Percentiles rank a stretch among this genome's conserved stretches.
Conservation (phyloP, 2,113 vertebrate genomes). For the Gambusia affinis region DNA sequence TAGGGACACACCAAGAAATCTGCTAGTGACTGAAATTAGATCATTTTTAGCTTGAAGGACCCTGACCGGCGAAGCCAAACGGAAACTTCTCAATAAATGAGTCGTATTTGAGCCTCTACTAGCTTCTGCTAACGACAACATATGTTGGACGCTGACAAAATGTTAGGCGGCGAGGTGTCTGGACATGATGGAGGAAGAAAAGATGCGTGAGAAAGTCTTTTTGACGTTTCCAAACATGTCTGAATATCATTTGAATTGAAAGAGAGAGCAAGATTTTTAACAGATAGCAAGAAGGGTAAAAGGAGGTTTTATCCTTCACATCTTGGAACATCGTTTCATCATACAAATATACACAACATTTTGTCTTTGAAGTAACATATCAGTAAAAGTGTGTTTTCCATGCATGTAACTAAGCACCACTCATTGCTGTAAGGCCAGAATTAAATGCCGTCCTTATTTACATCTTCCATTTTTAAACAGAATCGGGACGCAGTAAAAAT, state of each 20-base stretch:
- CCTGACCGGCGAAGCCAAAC: too few species aligned
- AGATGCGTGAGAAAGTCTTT: not conserved
- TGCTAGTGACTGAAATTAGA: not conserved
- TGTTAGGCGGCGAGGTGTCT: too few species aligned
- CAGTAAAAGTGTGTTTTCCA: not conserved
- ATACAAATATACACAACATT: too few species aligned
- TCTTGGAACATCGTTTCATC: too few species aligned
- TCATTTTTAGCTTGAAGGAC: too few species aligned
- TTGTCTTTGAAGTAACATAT: too few species aligned
- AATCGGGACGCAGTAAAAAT: not conserved
- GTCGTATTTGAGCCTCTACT: not conserved
- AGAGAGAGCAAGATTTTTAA: not conserved
- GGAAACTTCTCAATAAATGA: too few species aligned
- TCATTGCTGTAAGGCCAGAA: not conserved
- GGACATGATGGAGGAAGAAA: too few species aligned
- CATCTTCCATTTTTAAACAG: not conserved
- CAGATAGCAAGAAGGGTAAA: not conserved
- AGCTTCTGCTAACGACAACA: not conserved
- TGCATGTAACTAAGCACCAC: too few species aligned
- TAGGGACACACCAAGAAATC: not conserved
- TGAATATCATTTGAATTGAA: not conserved
- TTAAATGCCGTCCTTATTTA: not conserved
- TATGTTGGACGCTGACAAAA: not conserved
- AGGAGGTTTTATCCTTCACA: not conserved
- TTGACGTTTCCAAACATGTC: not conserved